Percentiles rank a stretch among this genome's conserved stretches.
Evolutionary conservation across 2,797 vertebrate genomes (phyloP).

Genomic region (Chiropotes sagulatus): DNA sequence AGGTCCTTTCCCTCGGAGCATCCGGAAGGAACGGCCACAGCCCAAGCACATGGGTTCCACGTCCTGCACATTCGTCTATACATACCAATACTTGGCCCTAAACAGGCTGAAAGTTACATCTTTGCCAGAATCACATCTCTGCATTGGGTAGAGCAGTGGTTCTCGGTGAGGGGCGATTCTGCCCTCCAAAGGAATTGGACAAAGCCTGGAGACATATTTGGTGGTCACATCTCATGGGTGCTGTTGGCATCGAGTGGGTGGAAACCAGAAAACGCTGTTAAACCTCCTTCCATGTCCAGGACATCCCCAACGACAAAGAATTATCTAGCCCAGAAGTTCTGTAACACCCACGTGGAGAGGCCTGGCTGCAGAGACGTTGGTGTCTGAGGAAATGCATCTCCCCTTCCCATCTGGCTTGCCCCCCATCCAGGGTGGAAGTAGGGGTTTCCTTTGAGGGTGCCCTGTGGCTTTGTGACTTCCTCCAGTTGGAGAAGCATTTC

Average conservation of each 20-base stretch:
- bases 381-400: neutral
- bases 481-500: neutral
- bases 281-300: neutral
- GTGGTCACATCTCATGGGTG: neutral
- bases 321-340: accelerated
- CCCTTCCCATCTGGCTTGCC: neutral
- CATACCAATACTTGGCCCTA: accelerated
- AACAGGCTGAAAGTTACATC: neutral
- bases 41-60: neutral
- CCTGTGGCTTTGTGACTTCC: neutral
- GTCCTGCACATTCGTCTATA: neutral
- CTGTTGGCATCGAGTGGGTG: neutral
- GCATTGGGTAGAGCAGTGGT: accelerated
- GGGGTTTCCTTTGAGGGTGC: neutral
- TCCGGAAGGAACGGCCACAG: accelerated
- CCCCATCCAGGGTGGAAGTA: neutral
- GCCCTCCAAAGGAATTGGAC: neutral
- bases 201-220: neutral
- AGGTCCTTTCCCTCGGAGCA: accelerated
- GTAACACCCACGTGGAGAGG: accelerated
- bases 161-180: neutral
- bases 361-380: neutral
- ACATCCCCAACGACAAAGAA: neutral
- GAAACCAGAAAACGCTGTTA: too few species aligned
- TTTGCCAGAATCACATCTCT: neutral